Evolutionary conservation across 2,797 vertebrate species (phyloP), one percentile per base, ranked within the genome.

Genomic region (Epinephelus malabaricus): DNA sequence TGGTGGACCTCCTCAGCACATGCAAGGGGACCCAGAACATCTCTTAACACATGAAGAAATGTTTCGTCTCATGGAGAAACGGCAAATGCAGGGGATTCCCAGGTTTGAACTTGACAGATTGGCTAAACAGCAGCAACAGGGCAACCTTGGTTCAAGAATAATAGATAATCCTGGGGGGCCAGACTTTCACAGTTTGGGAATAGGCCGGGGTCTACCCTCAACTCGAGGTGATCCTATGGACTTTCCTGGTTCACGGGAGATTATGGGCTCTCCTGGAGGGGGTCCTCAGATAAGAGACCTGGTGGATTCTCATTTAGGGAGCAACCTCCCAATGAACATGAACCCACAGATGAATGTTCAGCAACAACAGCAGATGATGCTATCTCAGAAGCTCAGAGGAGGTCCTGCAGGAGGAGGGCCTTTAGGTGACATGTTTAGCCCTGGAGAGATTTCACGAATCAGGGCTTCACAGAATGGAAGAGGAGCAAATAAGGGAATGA

Each of bases 101-200:
- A 95, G 97, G 81, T 95, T 98, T 92, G 98, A 99, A 76, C 94
- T 99, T 90, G 97, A 98, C 23, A 95, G 97, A 72, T 88, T 99
- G 85, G 93, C 95, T 0, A 97, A 98, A 88, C 95, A 97, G 83
- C 96, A 97, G 88, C 94, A 95, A 63, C 92, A 92, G 66, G 91
- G 89, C 17, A 92, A 84, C 46, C 78, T 94, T 56, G 92, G 89
- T 4, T 81, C 92, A 11, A 93, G 95, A 86, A 88, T 94, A 65
- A 89, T 95, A 62, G 95, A 95, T 25, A 91, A 91, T 72, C 79
- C 93, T 12, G 94, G 89, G 8, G 92, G 88, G 3, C 91, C 89
- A 67, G 94, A 95, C 8, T 95, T 95, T 14, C 92, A 94, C 17
- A 92, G 94, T 68, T 88, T 96, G 0, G 93, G 95, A 61, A 95